phyloP scores from a whole-genome alignment of 2,888 invertebrate species.

The Mimumesa dahlbomi region DNA sequence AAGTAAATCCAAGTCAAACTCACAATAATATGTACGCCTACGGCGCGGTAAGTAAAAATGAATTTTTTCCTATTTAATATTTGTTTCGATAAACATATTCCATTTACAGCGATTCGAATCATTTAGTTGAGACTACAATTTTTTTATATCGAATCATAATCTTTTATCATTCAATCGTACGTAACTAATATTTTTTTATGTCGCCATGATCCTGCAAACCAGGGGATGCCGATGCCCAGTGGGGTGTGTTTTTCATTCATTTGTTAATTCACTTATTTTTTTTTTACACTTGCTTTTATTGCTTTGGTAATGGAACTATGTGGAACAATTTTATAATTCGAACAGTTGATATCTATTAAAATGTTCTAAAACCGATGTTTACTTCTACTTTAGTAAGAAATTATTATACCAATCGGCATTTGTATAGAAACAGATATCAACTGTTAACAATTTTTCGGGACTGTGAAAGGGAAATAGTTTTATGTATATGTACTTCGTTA shows the following conservation, averaged over 20 bases:
- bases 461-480: background rate
- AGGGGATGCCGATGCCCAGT: conserved; percentile 86
- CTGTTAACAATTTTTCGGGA: background rate
- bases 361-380: background rate
- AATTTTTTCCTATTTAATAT: background rate
- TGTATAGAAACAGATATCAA: conserved; percentile 8
- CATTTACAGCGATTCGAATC: background rate
- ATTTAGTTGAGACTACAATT: background rate
- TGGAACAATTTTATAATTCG: background rate
- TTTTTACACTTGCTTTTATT: conserved; percentile 37
- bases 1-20: conserved; percentile 99
- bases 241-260: conserved; percentile 84
- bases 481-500: conserved; percentile 5
- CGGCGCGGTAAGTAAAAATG: conserved; percentile 88
- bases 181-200: conserved; percentile 78
- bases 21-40: conserved; percentile 99
- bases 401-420: too few relatives aligned
- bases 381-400: too few relatives aligned
- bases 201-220: conserved; percentile 79
- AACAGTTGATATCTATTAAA: conserved; percentile 3
- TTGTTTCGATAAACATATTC: background rate
- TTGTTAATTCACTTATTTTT: conserved; percentile 43
- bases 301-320: conserved; percentile 44
- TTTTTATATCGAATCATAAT: conserved; percentile 3
- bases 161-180: conserved; percentile 26